A percentile compares a stretch with the other conserved stretches of the same genome.
Conservation (phyloP, 2,888 invertebrate species). For the Gymnocheta viridis region DNA sequence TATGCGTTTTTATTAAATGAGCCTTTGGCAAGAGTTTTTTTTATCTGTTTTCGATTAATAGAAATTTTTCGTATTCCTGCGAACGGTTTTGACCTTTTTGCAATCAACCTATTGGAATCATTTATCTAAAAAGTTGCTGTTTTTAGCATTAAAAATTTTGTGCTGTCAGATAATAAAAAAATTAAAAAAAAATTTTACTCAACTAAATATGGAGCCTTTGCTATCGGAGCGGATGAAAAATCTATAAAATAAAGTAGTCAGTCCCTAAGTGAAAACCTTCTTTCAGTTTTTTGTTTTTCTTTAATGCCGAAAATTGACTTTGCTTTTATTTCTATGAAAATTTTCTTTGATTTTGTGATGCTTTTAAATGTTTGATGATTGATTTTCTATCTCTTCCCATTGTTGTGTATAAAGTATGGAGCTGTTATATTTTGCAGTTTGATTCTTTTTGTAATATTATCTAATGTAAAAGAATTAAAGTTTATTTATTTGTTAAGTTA, state of each 20-base stretch:
- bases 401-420: slow-evolving; percentile 50
- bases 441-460: slow-evolving; percentile 40
- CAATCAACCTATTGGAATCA: no score
- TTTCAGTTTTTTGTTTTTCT: slow-evolving; percentile 28
- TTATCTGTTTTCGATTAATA: no score
- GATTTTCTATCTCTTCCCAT: slow-evolving; percentile 30
- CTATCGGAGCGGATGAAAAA: not conserved
- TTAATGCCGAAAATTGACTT: slow-evolving; percentile 70
- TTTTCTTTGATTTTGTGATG: slow-evolving; percentile 55
- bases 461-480: slow-evolving; percentile 67
- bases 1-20: no score
- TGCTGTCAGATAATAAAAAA: no score
- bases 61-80: no score
- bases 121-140: no score
- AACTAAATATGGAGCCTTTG: slow-evolving; percentile 37
- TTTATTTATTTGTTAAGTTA: slow-evolving; percentile 49
- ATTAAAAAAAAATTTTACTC: no score
- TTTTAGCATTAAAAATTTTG: no score
- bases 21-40: no score
- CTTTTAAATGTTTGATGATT: slow-evolving; percentile 52
- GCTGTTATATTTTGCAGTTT: slow-evolving; percentile 36
- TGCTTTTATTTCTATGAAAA: slow-evolving; percentile 56
- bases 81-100: no score
- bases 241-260: slow-evolving; percentile 36
- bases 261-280: slow-evolving; percentile 68